Base-by-base conservation (phyloP, 2,113 vertebrate genomes). In the Dermatemys mawii region DNA sequence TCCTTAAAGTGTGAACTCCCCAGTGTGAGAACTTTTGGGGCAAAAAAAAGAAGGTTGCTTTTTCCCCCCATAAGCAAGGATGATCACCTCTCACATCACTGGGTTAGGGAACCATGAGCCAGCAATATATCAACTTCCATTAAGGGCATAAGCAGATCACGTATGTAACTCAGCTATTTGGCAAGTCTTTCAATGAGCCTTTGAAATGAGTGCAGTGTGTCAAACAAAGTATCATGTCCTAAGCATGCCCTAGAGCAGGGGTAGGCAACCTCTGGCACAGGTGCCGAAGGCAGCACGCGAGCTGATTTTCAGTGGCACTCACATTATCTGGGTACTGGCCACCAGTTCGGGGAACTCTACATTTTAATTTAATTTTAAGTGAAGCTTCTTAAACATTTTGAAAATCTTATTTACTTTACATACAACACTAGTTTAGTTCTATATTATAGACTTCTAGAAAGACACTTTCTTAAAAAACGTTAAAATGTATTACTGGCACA, bases 11-110 rank as follows among this genome's bases (percentile, higher is more conserved):
- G n/a, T 78, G n/a, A 81, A 38, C 13, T 10, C 81, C 50, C 44
- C 50, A 63, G 1, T 6, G 2, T 24, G 26, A 85, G 2, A 14
- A 13, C 44, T 44, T 5, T 19, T 11, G 24, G 89, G 38, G 53
- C 17, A n/a, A 19, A 49, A 73, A 54, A 55, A 22, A 4, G 84
- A 4, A 51, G 4, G 5, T 60, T 27, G 12, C 13, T 32, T 60
- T 60, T 92, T 35, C 57, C 32, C 32, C 57, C 32, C 32, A 53
- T 26, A 73, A 73, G 6, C 35, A 0, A 0, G 8, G 17, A 41
- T 70, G 88, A 73, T 32, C 49, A 41, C 2, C 6, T 6, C 11
- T 88, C 21, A 0, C 0, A 46, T 29, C 26, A 51, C 49, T 50
- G 46, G 0, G 1, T 26, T 91, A 63, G 50, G 79, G 78, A 57